These are phyloP conservation scores for Laterallus jamaicensis DNA, from an alignment of 2,113 vertebrate species.

Conservation along the genomic window DNA sequence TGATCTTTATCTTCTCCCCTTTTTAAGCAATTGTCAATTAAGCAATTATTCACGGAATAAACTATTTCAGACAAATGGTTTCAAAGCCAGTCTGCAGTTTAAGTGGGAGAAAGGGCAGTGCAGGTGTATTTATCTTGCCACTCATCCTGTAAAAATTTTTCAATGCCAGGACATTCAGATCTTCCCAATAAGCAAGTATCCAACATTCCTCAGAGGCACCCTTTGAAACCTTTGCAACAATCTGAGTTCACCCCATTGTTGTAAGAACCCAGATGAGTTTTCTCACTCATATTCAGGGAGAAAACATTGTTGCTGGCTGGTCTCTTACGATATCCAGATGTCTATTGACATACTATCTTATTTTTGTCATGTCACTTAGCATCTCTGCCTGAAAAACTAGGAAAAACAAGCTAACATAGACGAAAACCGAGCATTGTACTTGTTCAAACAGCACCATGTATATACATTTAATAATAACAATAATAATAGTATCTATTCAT, in stretches of 20 bases:
- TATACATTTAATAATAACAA: background rate
- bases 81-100: background rate
- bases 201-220: background rate
- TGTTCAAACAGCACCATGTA: background rate
- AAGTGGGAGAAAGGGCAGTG: background rate
- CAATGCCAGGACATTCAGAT: background rate
- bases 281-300: background rate
- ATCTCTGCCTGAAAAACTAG: background rate
- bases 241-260: background rate
- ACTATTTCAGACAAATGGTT: background rate
- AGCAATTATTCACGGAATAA: background rate
- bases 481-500: background rate
- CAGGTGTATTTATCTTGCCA: background rate
- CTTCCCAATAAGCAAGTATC: background rate
- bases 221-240: background rate
- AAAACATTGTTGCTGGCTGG: background rate
- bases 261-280: background rate
- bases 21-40: background rate
- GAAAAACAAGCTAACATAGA: background rate
- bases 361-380: background rate
- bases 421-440: background rate
- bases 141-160: background rate
- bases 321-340: background rate
- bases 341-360: background rate
- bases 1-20: background rate